Evolutionary conservation across 2,797 vertebrate genomes (phyloP).

Genomic region (Cryptoprocta ferox): DNA sequence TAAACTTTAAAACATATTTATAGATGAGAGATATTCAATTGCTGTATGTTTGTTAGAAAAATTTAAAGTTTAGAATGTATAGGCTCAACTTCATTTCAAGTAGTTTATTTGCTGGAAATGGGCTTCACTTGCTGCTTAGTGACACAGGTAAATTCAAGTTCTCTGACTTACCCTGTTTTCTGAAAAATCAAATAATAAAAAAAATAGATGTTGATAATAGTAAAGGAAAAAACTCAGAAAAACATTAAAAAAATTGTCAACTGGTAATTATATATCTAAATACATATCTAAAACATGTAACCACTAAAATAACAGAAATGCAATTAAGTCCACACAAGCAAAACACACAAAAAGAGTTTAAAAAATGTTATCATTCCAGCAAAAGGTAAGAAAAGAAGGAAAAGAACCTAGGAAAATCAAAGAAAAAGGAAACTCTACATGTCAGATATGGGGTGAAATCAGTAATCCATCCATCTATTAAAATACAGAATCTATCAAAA

Average conservation of each 20-base stretch:
- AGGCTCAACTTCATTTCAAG: not conserved
- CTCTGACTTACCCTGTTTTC: not conserved
- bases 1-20: too few species aligned
- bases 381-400: not conserved
- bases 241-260: not conserved
- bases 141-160: not conserved
- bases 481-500: not conserved
- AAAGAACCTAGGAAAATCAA: not conserved
- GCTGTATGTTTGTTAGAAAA: not conserved
- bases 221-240: not conserved
- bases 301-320: not conserved
- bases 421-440: not conserved
- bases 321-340: not conserved
- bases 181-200: not conserved
- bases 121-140: not conserved
- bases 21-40: not conserved
- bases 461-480: not conserved
- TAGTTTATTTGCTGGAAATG: not conserved
- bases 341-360: not conserved
- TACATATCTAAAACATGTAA: not conserved
- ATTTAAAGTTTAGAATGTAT: not conserved
- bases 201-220: not conserved
- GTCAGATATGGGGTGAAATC: not conserved
- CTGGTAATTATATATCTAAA: not conserved
- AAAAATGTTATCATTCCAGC: not conserved